Evolutionary conservation across 1,140 invertebrate genomes (phyloP).

Genomic region (Drosophila nebulosa): DNA sequence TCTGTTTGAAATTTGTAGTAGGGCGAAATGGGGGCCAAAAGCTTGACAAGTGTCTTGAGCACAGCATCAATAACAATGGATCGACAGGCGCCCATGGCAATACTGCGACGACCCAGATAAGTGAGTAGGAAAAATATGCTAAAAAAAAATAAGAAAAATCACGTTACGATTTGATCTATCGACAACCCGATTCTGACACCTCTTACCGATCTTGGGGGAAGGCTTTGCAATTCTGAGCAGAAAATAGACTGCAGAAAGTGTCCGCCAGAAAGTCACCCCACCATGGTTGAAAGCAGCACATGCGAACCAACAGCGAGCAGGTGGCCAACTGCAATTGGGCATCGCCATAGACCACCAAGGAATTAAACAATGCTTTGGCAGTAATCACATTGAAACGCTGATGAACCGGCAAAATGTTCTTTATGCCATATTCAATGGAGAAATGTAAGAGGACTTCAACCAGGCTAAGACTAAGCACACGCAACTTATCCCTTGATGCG

Average conservation of each 20-base stretch:
- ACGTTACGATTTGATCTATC: too few species aligned
- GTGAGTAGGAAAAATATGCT: slow-evolving; percentile 93
- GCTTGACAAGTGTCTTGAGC: slow-evolving; percentile 83
- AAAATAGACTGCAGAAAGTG: slow-evolving; percentile 89
- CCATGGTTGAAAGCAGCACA: slow-evolving; percentile 89
- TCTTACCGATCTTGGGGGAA: slow-evolving; percentile 92
- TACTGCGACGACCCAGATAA: slow-evolving; percentile 91
- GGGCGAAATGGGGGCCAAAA: slow-evolving; percentile 82
- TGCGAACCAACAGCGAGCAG: slow-evolving; percentile 86
- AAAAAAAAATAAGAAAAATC: slow-evolving; percentile 35
- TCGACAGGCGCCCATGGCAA: slow-evolving; percentile 84
- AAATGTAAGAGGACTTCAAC: slow-evolving; percentile 89
- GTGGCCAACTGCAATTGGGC: slow-evolving; percentile 83
- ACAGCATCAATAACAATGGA: slow-evolving; percentile 85
- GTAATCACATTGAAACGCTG: slow-evolving; percentile 83
- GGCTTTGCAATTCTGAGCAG: slow-evolving; percentile 88
- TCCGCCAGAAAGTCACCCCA: slow-evolving; percentile 94
- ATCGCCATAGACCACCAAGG: slow-evolving; percentile 76
- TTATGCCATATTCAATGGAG: slow-evolving; percentile 84
- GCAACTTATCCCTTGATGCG: slow-evolving; percentile 89
- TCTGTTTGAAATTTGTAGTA: slow-evolving; percentile 69
- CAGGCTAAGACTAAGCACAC: slow-evolving; percentile 89
- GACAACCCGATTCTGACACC: too few species aligned
- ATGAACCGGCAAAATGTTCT: slow-evolving; percentile 82
- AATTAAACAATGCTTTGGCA: slow-evolving; percentile 87